phyloP scores from a whole-genome alignment of 2,113 vertebrate species.

The Mesembrinibis cayennensis region DNA sequence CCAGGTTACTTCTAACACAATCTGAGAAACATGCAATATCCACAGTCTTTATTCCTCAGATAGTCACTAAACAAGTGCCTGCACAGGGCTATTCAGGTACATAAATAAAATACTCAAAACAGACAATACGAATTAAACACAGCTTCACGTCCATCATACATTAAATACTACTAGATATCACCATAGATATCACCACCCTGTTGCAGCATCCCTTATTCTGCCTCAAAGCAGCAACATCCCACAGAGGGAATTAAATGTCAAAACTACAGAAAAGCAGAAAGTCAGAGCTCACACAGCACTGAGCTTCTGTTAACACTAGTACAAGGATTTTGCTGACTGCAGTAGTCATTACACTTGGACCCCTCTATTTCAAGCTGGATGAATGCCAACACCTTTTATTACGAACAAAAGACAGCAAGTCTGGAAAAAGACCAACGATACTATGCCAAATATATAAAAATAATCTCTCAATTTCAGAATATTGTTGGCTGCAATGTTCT shows the following conservation, averaged over 20 bases:
- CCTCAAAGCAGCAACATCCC: neutral
- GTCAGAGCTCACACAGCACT: conserved; percentile 9
- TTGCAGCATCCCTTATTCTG: neutral
- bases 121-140: rapidly evolving
- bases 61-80: neutral
- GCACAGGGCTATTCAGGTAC: neutral
- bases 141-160: neutral
- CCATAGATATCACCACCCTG: neutral
- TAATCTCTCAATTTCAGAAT: conserved; percentile 35
- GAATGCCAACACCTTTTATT: conserved; percentile 38
- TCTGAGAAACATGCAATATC: neutral
- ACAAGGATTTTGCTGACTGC: conserved; percentile 58
- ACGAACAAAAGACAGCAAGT: neutral
- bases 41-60: neutral
- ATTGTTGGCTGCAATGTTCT: conserved; percentile 1
- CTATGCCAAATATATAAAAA: conserved; percentile 46
- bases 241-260: conserved; percentile 2
- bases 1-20: neutral
- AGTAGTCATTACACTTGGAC: conserved; percentile 45
- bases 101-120: neutral
- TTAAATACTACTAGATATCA: neutral
- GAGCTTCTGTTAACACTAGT: conserved; percentile 37
- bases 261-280: conserved; percentile 3
- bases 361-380: conserved; percentile 39
- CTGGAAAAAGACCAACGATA: conserved; percentile 20